phyloP scores from a whole-genome alignment of 2,888 invertebrate species.

The Sminthurides aquaticus region DNA sequence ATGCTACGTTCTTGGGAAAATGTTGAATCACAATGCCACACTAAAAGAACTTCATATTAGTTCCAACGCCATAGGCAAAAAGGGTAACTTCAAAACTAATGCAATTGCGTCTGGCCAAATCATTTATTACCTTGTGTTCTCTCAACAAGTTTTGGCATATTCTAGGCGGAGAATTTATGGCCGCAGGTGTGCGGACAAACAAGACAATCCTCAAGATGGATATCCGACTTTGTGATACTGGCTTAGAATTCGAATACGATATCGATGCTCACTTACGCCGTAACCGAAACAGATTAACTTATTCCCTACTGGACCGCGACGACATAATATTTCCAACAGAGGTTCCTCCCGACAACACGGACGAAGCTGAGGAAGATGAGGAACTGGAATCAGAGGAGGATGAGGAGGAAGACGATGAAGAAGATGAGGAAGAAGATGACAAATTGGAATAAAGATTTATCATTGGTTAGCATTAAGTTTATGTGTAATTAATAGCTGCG shows the following conservation, averaged over 20 bases:
- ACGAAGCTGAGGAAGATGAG: conserved; percentile 20
- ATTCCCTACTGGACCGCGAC: conserved; percentile 31
- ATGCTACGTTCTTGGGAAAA: conserved; percentile 37
- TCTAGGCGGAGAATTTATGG: conserved; percentile 37
- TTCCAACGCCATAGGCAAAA: conserved; percentile 33
- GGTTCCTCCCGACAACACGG: conserved; percentile 9
- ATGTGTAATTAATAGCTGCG: no score
- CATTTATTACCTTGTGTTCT: not conserved
- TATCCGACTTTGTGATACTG: conserved; percentile 30
- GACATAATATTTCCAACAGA: conserved; percentile 28
- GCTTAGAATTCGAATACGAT: conserved; percentile 34
- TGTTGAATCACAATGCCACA: conserved; percentile 35
- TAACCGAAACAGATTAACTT: conserved; percentile 19
- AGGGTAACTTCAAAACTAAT: conserved; percentile 22
- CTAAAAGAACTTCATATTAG: conserved; percentile 37
- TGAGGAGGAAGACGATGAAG: conserved; percentile 21
- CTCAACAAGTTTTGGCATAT: not conserved
- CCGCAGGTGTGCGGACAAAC: conserved; percentile 31
- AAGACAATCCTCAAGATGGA: conserved; percentile 34
- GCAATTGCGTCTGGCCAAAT: not conserved
- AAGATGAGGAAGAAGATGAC: conserved; percentile 24
- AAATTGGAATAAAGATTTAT: no score
- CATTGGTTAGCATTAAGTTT: no score
- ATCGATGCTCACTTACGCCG: conserved; percentile 28
- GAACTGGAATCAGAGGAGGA: conserved; percentile 22